Percentiles rank a stretch among this genome's conserved stretches.
These are phyloP conservation scores for Chelonoidis abingdonii DNA, from an alignment of 2,113 vertebrate species.

Conservation along the genomic window DNA sequence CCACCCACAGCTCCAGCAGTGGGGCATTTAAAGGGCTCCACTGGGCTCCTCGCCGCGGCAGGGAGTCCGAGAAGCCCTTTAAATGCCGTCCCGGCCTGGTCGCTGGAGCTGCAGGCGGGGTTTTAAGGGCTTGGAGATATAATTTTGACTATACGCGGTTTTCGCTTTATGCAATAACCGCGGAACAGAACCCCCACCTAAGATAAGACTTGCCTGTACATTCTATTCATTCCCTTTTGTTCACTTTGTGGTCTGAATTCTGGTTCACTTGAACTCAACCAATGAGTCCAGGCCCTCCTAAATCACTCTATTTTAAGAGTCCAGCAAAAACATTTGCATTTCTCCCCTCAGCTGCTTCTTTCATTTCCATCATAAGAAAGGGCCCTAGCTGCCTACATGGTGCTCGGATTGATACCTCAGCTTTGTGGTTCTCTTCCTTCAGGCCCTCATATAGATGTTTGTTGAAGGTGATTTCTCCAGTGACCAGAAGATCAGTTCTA, in stretches of 20 bases:
- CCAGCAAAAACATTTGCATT: not conserved
- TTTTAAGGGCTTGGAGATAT: no score
- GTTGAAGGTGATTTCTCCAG: conserved; percentile 62
- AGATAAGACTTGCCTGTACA: not conserved
- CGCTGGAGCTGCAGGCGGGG: no score
- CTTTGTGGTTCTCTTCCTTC: not conserved
- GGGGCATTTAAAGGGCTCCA: no score
- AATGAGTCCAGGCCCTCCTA: not conserved
- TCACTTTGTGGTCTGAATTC: not conserved
- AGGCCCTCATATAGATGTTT: not conserved
- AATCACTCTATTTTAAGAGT: rapidly evolving
- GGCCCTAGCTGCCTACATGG: rapidly evolving
- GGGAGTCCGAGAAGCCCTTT: no score
- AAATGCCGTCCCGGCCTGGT: no score
- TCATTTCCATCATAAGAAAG: not conserved
- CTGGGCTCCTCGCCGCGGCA: no score
- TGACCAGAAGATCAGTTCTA: conserved; percentile 27
- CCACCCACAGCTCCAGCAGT: no score
- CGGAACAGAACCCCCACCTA: no score
- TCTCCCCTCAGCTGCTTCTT: not conserved
- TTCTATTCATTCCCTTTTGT: not conserved
- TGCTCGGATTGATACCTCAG: conserved; percentile 25
- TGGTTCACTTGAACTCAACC: not conserved
- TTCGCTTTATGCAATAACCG: no score
- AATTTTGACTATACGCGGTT: no score